Evolutionary conservation across 2,797 vertebrate genomes (phyloP), one percentile per base, ranked within the genome.

Genomic region (Coregonus suidteri): DNA sequence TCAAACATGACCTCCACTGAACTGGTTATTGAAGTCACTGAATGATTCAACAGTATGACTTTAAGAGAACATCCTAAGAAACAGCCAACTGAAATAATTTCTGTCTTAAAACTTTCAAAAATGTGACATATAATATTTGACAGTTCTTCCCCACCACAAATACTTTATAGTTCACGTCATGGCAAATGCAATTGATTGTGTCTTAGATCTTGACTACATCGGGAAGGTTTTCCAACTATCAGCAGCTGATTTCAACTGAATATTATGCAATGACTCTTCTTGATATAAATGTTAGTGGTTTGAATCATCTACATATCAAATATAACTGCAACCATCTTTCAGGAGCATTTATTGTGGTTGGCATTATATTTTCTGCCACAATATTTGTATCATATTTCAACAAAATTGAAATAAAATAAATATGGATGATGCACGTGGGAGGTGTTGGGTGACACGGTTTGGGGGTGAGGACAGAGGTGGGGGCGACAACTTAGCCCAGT

Each of bases 401-500:
- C 15, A 34, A 69, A 53, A 13, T 37, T 18, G 11, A 11, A 52
- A 54, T 53, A 47, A 47, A 52, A 54, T 34, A 47, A 47, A 14
- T 51, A 18, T 53, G 41, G 20, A 64, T 74, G 31, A 74, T 66
- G 41, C 41, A 47, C 9, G 9, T 47, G 41, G 41, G 41, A 47
- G 41, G 65, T 65, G 41, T 25, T 68, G 20, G 20, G 16, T 52
- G 56, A 52, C 64, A 47, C 3, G 25, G 54, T 66, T 71, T 74
- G 56, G 70, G 70, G 78, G 52, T 56, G 65, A 31, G 53, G 41
- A 51, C 31, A 1, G 15, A 37, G 15, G 9, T 47, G 30, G 78
- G 72, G 75, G 73, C 11, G n/a, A 6, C 52, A 34, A 34, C 30
- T 34, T 75, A 5, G 18, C 74, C 2, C 34, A 3, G 88, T 91